Evolutionary conservation across 2,797 vertebrate species (phyloP).

Genomic region (Squalus acanthias): DNA sequence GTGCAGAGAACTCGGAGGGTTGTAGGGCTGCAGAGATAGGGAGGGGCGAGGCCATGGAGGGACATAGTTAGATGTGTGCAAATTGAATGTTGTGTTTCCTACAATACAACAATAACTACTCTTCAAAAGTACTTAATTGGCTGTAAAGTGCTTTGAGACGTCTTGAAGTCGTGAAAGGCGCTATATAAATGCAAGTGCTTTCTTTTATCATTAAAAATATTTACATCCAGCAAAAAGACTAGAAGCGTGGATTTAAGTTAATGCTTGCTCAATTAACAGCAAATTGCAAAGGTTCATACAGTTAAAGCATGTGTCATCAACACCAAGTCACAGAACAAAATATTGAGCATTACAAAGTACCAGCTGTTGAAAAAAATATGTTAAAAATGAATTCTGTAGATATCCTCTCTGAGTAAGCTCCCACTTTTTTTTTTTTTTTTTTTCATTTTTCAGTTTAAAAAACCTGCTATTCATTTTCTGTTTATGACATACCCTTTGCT

Average conservation of each 20-base stretch:
- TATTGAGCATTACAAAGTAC: neutral
- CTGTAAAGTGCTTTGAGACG: neutral
- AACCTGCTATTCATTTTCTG: neutral
- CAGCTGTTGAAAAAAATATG: neutral
- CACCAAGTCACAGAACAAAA: neutral
- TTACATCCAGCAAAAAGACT: neutral
- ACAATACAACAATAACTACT: neutral
- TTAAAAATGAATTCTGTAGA: neutral
- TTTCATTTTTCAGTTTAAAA: neutral
- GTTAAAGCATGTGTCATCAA: neutral
- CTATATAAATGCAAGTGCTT: neutral
- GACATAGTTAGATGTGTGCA: neutral
- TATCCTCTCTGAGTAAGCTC: neutral
- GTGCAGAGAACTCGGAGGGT: neutral
- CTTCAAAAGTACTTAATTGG: neutral
- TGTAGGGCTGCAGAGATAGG: neutral
- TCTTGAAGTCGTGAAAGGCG: neutral
- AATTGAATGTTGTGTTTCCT: neutral
- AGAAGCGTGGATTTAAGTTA: neutral
- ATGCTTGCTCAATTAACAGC: neutral
- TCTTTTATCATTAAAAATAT: neutral
- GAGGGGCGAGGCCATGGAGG: neutral
- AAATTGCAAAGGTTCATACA: neutral
- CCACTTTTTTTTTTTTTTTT: neutral
- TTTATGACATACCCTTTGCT: neutral